Evolutionary conservation across 1,140 invertebrate genomes (phyloP).

Genomic region (Aplysia californica): DNA sequence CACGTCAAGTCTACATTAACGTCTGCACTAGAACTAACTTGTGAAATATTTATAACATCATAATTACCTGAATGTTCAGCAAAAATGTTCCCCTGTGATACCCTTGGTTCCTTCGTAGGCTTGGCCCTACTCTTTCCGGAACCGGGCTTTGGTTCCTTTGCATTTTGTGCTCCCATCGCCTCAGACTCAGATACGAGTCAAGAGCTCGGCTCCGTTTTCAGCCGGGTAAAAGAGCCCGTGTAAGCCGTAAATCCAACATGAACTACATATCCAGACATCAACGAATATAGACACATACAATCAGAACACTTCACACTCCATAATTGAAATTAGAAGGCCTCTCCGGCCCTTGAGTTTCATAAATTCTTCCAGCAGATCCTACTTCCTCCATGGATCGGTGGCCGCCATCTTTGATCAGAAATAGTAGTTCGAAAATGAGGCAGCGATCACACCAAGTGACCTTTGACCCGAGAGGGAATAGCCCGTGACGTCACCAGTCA

Average conservation of each 20-base stretch:
- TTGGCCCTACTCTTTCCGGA: not conserved
- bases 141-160: not conserved
- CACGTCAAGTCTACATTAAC: too few species aligned
- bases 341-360: too few species aligned
- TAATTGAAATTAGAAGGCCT: too few species aligned
- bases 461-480: too few species aligned
- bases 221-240: not conserved
- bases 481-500: too few species aligned
- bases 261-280: slow-evolving; percentile 8
- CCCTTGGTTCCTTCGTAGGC: not conserved
- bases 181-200: too few species aligned
- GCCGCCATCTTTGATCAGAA: slow-evolving; percentile 5
- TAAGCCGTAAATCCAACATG: not conserved
- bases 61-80: slow-evolving; percentile 8
- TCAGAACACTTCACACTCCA: too few species aligned
- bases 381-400: not conserved
- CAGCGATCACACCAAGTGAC: not conserved
- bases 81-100: slow-evolving; percentile 1
- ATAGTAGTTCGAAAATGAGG: slow-evolving; percentile 13
- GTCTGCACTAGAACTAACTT: too few species aligned
- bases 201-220: too few species aligned
- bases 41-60: too few species aligned
- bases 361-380: too few species aligned
- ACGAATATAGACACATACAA: not conserved
- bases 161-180: not conserved